Evolutionary conservation across 2,888 invertebrate genomes (phyloP).

Genomic region (Brachylomia viminalis): DNA sequence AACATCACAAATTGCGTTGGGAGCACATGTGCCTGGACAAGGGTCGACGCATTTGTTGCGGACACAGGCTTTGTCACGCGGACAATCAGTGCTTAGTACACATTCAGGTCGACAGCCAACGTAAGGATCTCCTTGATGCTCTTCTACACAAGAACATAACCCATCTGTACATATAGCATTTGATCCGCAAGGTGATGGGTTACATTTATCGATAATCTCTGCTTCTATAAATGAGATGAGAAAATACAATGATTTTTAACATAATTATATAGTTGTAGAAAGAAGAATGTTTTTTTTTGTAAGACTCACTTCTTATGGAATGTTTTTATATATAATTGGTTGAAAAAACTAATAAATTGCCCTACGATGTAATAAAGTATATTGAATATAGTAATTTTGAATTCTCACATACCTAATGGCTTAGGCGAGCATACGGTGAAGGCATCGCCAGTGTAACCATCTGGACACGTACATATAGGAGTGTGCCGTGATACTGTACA

Average conservation of each 20-base stretch:
- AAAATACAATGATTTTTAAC: not conserved
- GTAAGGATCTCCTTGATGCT: slow-evolving; percentile 92
- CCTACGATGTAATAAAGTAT: not conserved
- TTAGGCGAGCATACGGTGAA: slow-evolving; percentile 89
- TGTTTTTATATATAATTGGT: not conserved
- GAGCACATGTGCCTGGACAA: slow-evolving; percentile 93
- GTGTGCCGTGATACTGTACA: slow-evolving; percentile 93
- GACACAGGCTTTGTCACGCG: slow-evolving; percentile 92
- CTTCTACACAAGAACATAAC: slow-evolving; percentile 91
- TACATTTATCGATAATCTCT: slow-evolving; percentile 86
- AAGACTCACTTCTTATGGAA: not conserved
- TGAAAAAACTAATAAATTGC: not conserved
- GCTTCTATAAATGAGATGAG: slow-evolving; percentile 69
- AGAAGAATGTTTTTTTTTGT: not conserved
- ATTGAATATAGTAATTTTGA: not conserved
- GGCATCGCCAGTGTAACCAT: slow-evolving; percentile 92
- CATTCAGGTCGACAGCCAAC: slow-evolving; percentile 93
- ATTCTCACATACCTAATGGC: slow-evolving; percentile 78
- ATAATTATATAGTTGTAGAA: not conserved
- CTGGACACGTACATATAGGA: slow-evolving; percentile 93
- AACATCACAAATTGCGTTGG: slow-evolving; percentile 93
- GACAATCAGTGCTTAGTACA: slow-evolving; percentile 92
- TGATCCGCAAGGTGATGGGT: slow-evolving; percentile 92
- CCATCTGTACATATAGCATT: slow-evolving; percentile 91
- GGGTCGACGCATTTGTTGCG: slow-evolving; percentile 93